A percentile compares a stretch with the other conserved stretches of the same genome.
Evolutionary conservation across 1,140 invertebrate genomes (phyloP).

Genomic region (Bombus fervidus): DNA sequence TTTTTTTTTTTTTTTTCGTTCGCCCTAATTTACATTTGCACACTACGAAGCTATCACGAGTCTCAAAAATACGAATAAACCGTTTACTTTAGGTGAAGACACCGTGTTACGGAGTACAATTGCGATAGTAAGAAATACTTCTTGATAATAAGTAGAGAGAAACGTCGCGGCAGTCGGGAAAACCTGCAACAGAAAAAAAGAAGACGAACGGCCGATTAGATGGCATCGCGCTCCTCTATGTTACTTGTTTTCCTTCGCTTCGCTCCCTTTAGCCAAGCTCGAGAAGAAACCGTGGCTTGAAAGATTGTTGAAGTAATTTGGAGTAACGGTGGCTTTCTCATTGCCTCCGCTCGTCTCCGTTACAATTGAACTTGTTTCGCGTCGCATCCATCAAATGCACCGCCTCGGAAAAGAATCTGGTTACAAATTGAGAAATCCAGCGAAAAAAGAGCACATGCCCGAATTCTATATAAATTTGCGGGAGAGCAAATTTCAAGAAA

Average conservation of each 20-base stretch:
- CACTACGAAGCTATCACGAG: constrained; percentile 71
- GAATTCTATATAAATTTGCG: not conserved
- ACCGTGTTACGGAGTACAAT: constrained; percentile 64
- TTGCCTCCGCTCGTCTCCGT: not conserved
- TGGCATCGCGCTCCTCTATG: not conserved
- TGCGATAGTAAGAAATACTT: constrained; percentile 68
- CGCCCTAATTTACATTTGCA: constrained; percentile 69
- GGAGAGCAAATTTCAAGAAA: not conserved
- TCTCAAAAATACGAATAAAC: constrained; percentile 70
- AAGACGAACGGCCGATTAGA: constrained; percentile 13
- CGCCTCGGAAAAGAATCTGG: not conserved
- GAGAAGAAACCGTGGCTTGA: constrained; percentile 12
- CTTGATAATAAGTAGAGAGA: constrained; percentile 70
- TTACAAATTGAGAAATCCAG: not conserved
- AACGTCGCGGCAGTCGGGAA: constrained; percentile 54
- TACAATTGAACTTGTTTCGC: not conserved
- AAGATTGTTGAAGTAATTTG: constrained; percentile 23
- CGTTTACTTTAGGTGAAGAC: constrained; percentile 62
- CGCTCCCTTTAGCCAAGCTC: constrained; percentile 1
- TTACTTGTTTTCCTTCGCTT: not conserved
- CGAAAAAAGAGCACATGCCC: too few relatives aligned
- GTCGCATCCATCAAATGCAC: not conserved
- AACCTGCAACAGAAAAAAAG: constrained; percentile 59
- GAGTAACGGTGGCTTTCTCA: not conserved
- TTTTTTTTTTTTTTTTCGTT: constrained; percentile 30